Base-by-base conservation (phyloP, 2,113 vertebrate species). In the Zosterops pallidus region DNA sequence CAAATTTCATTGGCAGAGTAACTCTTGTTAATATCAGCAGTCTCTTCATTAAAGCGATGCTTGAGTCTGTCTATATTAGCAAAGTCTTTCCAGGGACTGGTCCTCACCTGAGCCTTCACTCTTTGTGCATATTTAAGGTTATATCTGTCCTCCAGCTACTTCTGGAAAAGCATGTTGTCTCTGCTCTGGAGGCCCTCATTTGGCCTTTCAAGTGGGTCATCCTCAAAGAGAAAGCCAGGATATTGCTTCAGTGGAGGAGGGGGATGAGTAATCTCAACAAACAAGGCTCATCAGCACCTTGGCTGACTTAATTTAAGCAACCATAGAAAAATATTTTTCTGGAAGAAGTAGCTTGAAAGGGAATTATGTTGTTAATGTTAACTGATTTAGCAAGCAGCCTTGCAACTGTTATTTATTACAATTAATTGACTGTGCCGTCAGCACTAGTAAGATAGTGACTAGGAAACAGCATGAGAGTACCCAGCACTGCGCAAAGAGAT, bases 231-330 rank as follows among this genome's bases (percentile, higher is more conserved):
- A 42, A 86, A 78, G 39, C 33, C 64, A 63, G 68, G 50, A 55
- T 1, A 17, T 4, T 63, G 42, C 55, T 79, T 63, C 22, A 41
- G 33, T 44, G 0, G 0, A 77, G 35, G 25, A 53, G 8, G 14
- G 5, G 57, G 35, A 69, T 4, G 28, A 91, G 23, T 44, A 91
- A 77, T 33, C 75, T 47, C 47, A 92, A 35, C n/a, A 46, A 92
- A 57, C 46, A 69, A 69, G 55, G 76, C 37, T 55, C 52, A 82
- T 39, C 63, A 67, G 37, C 59, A 86, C 28, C 78, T 78, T 62
- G 56, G 33, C 63, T 72, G 33, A 83, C 59, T 68, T 71, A 68
- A 55, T 44, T 68, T 39, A 83, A 74, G 63, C 28, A 85, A 47
- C 26, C 2, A 0, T 28, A 53, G 46, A 85, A 88, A 94, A 90